phyloP scores from a whole-genome alignment of 2,113 vertebrate genomes.

The Turnix velox region DNA sequence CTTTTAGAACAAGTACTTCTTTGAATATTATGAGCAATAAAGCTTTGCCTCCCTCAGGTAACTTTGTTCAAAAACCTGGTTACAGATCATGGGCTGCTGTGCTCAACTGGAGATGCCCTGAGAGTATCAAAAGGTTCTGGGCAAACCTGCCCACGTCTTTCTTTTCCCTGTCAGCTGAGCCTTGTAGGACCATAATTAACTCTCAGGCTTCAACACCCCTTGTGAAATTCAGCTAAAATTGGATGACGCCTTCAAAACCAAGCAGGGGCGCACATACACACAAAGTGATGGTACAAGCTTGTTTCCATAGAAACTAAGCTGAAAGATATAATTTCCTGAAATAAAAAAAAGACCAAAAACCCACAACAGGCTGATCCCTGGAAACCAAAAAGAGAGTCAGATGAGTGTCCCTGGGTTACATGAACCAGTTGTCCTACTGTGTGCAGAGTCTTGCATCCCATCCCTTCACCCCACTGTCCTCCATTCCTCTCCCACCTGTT shows the following conservation, averaged over 20 bases:
- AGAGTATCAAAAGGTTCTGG: neutral
- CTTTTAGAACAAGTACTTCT: neutral
- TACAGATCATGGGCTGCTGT: neutral
- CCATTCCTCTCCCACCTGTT: neutral
- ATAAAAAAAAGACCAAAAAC: neutral
- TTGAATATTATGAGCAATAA: neutral
- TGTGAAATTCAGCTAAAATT: conserved; percentile 40
- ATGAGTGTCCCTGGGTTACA: neutral
- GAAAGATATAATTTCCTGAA: conserved; percentile 54
- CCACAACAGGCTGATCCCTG: neutral
- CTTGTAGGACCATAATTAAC: neutral
- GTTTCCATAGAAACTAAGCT: conserved; percentile 63
- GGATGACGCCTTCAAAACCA: conserved; percentile 34
- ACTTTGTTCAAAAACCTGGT: neutral
- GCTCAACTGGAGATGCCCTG: neutral
- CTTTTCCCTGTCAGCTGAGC: neutral
- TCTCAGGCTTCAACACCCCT: neutral
- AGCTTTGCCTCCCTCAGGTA: neutral
- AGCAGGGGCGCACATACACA: neutral
- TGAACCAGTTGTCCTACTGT: neutral
- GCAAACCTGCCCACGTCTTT: neutral
- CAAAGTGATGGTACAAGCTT: neutral
- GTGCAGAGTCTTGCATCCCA: neutral
- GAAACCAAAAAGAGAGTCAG: neutral
- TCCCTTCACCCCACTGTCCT: neutral